Evolutionary conservation across 2,113 vertebrate genomes (phyloP).

Genomic region (Hypomesus transpacificus): DNA sequence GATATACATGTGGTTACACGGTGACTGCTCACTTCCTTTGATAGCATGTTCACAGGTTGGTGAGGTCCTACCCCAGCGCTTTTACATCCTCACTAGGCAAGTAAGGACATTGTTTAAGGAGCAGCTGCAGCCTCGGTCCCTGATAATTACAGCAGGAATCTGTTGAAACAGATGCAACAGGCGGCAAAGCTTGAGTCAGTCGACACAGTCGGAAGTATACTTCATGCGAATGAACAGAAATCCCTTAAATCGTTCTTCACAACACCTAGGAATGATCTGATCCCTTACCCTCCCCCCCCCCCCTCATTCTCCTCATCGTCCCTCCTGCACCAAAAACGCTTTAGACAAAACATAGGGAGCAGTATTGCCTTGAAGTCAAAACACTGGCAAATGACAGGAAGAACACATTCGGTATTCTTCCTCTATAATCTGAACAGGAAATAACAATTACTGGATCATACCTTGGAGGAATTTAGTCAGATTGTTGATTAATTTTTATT

Average conservation of each 20-base stretch:
- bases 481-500: not conserved
- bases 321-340: conserved; percentile 9
- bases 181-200: not conserved
- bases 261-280: not conserved
- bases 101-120: conserved; percentile 33
- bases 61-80: conserved; percentile 10
- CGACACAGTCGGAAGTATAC: not conserved
- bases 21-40: conserved; percentile 10
- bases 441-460: conserved; percentile 36
- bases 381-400: conserved; percentile 61
- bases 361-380: conserved; percentile 51
- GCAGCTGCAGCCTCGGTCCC: conserved; percentile 28
- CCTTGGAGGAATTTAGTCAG: conserved; percentile 10
- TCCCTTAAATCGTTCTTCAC: conserved; percentile 1
- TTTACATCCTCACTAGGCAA: conserved; percentile 25
- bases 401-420: conserved; percentile 55
- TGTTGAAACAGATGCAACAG: conserved; percentile 34
- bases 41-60: conserved; percentile 17
- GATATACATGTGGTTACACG: conserved; percentile 15
- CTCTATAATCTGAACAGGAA: conserved; percentile 55
- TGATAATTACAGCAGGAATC: conserved; percentile 22
- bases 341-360: conserved; percentile 57
- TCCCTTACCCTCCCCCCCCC: not conserved
- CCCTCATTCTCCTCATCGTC: not conserved
- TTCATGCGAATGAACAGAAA: conserved; percentile 1